Evolutionary conservation across 2,888 invertebrate species (phyloP), one percentile per base, ranked within the genome.

Genomic region (Mesorhabditis belari): DNA sequence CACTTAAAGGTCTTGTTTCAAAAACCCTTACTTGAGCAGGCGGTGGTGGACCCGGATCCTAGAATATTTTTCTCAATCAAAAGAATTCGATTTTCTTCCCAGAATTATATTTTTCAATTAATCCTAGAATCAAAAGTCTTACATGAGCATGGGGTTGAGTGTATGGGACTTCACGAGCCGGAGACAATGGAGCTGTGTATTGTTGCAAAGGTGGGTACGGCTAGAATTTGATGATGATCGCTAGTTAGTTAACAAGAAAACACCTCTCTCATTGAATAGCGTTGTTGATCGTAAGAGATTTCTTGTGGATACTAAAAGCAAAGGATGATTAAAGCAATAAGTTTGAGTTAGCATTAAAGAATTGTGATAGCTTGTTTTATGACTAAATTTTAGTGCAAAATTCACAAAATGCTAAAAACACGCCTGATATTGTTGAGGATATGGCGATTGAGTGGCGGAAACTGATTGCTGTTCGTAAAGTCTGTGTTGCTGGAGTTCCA

Each of bases 1-100:
- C 67, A 0, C 72, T 71, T 23, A 80, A 70, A 3, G 80, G 80
- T 5, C 79, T 65, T 5, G 79, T 77, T 56, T 79, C 79, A 51
- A 63, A 79, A 9, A 80, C 69, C n/a, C 75, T 68, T 12, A 77
- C 62, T n/a, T 70, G 63, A 5, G 65, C 63, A 1, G 66, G 65
- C 3, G 57, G 61, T 49, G 56, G 56, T 28, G 56, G 56, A 6
- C 56, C 56, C 5, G 56, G 56, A 28, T 56, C 56, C 44, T 56
- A 35, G 4, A 55, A n/a, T n/a, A n/a, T n/a, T n/a, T 35, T 35
- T 35, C n/a, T n/a, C 44, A 35, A n/a, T 35, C 12, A 35, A 35
- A 35, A 9, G 44, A n/a, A n/a, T n/a, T n/a, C n/a, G n/a, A n/a
- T n/a, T n/a, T n/a, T n/a, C n/a, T n/a, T n/a, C n/a, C n/a, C n/a